Percentiles rank a stretch among this genome's conserved stretches.
Conservation (phyloP, 2,797 vertebrate species). For the Morelia viridis region DNA sequence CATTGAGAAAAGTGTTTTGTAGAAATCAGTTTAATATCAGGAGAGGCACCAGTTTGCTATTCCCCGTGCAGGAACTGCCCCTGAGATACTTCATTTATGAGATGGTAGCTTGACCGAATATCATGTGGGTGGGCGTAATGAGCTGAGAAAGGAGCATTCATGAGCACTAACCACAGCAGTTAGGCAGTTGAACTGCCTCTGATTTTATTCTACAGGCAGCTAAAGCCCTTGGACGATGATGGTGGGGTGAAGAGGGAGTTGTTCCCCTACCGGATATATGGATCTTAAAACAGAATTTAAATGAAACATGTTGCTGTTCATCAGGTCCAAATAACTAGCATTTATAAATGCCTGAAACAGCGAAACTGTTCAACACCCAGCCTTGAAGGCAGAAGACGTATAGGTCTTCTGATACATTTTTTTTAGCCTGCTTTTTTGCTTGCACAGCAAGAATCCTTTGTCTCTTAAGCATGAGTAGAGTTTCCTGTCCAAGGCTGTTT, state of each 20-base stretch:
- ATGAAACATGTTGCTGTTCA: background rate
- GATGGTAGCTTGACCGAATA: background rate
- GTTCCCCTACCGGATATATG: background rate
- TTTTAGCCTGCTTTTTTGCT: background rate
- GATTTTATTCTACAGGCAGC: background rate
- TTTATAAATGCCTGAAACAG: background rate
- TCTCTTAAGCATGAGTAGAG: background rate
- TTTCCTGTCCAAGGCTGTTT: background rate
- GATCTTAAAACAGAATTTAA: background rate
- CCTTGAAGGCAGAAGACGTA: background rate
- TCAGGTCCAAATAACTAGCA: background rate
- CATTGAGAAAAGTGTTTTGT: background rate
- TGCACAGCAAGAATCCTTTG: conserved; percentile 1
- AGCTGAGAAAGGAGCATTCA: background rate
- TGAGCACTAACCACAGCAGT: background rate
- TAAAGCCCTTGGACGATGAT: background rate
- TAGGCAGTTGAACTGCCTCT: background rate
- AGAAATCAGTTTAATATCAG: background rate
- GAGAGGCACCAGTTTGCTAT: background rate
- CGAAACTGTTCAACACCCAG: background rate
- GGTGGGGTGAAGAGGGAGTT: background rate
- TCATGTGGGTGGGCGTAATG: background rate
- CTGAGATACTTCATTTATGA: background rate
- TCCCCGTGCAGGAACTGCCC: too few species aligned
- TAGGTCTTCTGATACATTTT: background rate